phyloP scores from a whole-genome alignment of 2,888 invertebrate genomes.

The Nymphalis c-album region DNA sequence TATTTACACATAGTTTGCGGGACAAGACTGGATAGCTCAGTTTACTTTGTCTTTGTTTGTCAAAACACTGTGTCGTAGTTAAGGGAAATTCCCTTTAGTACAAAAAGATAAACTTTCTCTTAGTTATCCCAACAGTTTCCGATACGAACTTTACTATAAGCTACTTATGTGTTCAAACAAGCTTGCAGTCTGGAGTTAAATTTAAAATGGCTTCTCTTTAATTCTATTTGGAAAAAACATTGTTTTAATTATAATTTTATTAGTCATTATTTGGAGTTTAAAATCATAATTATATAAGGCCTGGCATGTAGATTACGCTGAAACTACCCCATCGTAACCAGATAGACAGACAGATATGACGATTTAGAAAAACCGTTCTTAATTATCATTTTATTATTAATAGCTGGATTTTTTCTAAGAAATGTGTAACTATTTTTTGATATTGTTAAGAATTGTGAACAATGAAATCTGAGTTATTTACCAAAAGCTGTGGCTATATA shows the following conservation, averaged over 20 bases:
- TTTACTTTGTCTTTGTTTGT: conserved; percentile 26
- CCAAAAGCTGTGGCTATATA: no score
- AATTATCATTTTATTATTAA: no score
- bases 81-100: conserved; percentile 24
- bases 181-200: conserved; percentile 1
- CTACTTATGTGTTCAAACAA: background rate
- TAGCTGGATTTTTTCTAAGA: no score
- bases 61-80: conserved; percentile 16
- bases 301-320: no score
- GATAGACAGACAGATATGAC: no score
- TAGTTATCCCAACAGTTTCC: conserved; percentile 9
- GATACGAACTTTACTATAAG: conserved; percentile 9
- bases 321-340: no score
- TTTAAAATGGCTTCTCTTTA: background rate
- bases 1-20: conserved; percentile 30
- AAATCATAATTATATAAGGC: no score
- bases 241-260: background rate
- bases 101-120: conserved; percentile 22
- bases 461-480: no score
- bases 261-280: no score
- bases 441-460: no score
- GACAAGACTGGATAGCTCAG: conserved; percentile 22
- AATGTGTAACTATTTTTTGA: no score
- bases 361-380: no score
- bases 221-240: background rate